phyloP scores from a whole-genome alignment of 92 coral and sea anemone species.

The Scolanthus callimorphus region DNA sequence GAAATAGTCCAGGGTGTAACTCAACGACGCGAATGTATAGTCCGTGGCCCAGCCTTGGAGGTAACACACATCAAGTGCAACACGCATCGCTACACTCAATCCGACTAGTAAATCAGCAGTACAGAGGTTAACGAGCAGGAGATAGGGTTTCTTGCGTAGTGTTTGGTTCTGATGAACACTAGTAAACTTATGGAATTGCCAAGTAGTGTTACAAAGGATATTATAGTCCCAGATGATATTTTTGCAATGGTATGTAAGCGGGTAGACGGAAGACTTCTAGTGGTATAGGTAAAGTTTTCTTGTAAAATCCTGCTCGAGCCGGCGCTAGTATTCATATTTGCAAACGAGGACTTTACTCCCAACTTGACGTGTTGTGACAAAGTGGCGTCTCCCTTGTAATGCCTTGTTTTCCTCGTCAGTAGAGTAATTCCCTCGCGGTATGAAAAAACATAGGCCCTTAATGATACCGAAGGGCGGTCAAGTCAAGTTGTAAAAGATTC shows the following conservation, averaged over 20 bases:
- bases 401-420: too few species aligned
- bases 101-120: constrained; percentile 36
- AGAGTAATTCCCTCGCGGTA: too few species aligned
- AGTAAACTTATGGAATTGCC: constrained; percentile 16
- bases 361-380: too few species aligned
- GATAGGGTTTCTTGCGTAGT: constrained; percentile 16
- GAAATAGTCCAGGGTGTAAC: constrained; percentile 29
- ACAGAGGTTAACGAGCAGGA: constrained; percentile 22
- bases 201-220: constrained; percentile 9
- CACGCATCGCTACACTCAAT: constrained; percentile 3
- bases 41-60: constrained; percentile 9
- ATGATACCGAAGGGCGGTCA: too few species aligned
- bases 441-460: too few species aligned
- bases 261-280: too few species aligned
- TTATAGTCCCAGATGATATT: constrained; percentile 7
- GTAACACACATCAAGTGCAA: constrained; percentile 11
- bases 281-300: too few species aligned
- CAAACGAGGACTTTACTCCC: too few species aligned
- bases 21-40: constrained; percentile 4
- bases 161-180: constrained; percentile 24
- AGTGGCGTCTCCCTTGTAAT: too few species aligned
- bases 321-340: too few species aligned
- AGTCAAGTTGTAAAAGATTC: too few species aligned
- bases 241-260: constrained; percentile 5
- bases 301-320: too few species aligned